Evolutionary conservation across 2,113 vertebrate genomes (phyloP).

Genomic region (Grus americana): DNA sequence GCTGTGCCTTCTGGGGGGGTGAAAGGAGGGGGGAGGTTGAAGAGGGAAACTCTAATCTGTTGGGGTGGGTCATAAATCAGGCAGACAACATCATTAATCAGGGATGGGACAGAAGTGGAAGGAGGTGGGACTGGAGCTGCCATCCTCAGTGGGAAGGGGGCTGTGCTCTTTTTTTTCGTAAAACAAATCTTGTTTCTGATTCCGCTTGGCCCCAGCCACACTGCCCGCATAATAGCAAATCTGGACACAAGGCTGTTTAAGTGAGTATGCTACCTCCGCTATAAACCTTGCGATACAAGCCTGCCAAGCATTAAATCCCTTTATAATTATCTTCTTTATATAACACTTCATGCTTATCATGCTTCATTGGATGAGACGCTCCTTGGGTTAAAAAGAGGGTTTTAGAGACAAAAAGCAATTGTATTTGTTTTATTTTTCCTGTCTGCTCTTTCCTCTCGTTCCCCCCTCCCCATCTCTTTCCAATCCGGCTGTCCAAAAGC

Average conservation of each 20-base stretch:
- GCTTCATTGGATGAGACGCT: conserved; percentile 56
- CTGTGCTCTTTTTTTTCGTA: neutral
- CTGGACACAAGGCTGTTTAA: conserved; percentile 2
- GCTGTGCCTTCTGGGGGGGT: conserved; percentile 59
- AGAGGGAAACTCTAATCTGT: conserved; percentile 82
- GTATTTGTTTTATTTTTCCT: conserved; percentile 31
- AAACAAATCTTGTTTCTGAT: conserved; percentile 67
- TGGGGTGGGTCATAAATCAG: conserved; percentile 88
- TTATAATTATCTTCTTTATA: conserved; percentile 76
- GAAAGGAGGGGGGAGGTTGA: conserved; percentile 60
- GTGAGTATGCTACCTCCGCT: conserved; percentile 28
- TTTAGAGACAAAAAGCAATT: conserved; percentile 58
- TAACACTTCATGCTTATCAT: conserved; percentile 70
- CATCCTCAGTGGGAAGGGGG: conserved; percentile 33
- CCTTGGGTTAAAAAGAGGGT: conserved; percentile 60
- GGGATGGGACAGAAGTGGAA: conserved; percentile 76
- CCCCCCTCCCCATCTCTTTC: neutral
- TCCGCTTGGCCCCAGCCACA: neutral
- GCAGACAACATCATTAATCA: conserved; percentile 92
- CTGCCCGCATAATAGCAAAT: conserved; percentile 42
- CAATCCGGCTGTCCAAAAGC: neutral
- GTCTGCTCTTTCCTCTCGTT: neutral
- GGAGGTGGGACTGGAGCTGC: conserved; percentile 75
- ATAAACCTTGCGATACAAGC: conserved; percentile 38
- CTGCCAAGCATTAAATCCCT: conserved; percentile 73